Percentiles rank a stretch among this genome's conserved stretches.
These are phyloP conservation scores for Alitta virens DNA, from an alignment of 2,888 invertebrate species.

Conservation along the genomic window DNA sequence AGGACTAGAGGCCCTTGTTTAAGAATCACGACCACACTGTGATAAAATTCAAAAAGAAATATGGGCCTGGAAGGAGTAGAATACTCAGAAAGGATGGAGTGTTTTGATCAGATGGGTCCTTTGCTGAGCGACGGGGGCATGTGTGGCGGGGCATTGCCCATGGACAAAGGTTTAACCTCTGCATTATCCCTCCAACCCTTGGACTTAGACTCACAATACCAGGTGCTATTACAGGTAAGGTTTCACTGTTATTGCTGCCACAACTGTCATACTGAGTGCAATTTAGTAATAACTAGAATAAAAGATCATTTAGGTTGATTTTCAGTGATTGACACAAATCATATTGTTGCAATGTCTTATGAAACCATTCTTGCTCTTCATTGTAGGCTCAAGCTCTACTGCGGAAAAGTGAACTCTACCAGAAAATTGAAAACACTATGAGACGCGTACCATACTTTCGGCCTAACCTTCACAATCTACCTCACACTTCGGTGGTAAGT, in stretches of 20 bases:
- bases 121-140: neutral
- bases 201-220: neutral
- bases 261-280: too few species aligned
- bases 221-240: constrained; percentile 1
- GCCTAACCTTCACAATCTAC: constrained; percentile 24
- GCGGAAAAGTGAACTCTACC: constrained; percentile 25
- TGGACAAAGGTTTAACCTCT: neutral
- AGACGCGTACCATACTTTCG: constrained; percentile 19
- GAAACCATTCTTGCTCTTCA: neutral
- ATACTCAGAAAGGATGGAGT: neutral
- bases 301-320: too few species aligned
- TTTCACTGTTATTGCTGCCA: too few species aligned
- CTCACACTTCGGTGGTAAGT: constrained; percentile 11
- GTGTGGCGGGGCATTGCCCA: neutral
- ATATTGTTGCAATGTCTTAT: too few species aligned
- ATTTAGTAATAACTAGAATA: too few species aligned
- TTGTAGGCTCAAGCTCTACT: constrained; percentile 29
- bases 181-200: neutral
- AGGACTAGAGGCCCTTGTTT: too few species aligned
- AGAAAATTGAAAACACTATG: constrained; percentile 27
- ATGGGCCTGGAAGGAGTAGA: constrained; percentile 1
- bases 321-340: too few species aligned
- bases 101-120: neutral
- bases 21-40: too few species aligned
- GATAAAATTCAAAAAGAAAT: neutral